A percentile compares a stretch with the other conserved stretches of the same genome.
Conservation (phyloP, 2,888 invertebrate species). For the Rotaria sp. region DNA sequence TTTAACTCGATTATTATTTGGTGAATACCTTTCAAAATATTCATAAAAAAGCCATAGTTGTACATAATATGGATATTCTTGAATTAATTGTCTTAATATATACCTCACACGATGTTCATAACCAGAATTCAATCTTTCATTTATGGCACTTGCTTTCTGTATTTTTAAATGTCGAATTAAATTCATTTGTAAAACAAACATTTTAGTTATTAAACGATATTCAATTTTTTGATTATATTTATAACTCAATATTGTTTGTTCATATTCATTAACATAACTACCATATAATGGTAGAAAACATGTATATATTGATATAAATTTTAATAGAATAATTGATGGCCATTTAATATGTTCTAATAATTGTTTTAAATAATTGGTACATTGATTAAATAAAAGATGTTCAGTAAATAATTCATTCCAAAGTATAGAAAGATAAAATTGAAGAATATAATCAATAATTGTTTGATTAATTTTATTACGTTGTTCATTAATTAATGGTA, state of each 20-base stretch:
- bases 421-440: background rate
- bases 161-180: slow-evolving; percentile 22
- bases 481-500: slow-evolving; percentile 20
- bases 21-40: background rate
- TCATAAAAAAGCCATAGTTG: background rate
- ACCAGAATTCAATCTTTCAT: background rate
- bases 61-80: slow-evolving; percentile 7
- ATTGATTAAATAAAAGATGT: background rate
- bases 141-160: background rate
- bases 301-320: background rate
- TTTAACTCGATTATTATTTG: background rate
- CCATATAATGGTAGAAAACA: background rate
- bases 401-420: slow-evolving; percentile 20
- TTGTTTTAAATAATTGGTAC: background rate
- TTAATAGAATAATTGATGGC: background rate
- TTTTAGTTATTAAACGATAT: background rate
- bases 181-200: background rate
- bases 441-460: background rate
- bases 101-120: slow-evolving; percentile 13
- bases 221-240: background rate
- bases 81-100: background rate
- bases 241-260: background rate
- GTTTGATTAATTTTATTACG: background rate
- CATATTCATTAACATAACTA: slow-evolving; percentile 1
- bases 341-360: background rate